Base-by-base conservation (phyloP, 2,113 vertebrate genomes). In the Urocynchramus pylzowi region DNA sequence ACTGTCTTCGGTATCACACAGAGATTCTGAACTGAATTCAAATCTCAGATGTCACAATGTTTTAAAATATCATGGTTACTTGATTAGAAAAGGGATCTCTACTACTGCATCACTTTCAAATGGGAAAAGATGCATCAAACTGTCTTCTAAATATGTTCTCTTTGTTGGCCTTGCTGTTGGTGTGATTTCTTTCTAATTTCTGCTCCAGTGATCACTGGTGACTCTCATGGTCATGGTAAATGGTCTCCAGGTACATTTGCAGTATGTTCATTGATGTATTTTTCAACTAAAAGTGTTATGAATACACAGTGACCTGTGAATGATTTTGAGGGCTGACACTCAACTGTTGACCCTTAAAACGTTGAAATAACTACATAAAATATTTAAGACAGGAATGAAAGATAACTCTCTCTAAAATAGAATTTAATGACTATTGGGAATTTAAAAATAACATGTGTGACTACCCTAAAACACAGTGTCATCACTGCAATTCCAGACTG, bases 341-440 rank as follows among this genome's bases (percentile, higher is more conserved):
- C 45, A 70, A 59, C 71, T 95, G 23, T 45, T 92, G 90, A 95
- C 92, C 86, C 89, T 88, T 89, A 84, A 90, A 96, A 92, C 47
- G 77, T 80, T 81, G 76, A 74, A 95, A 93, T 70, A 93, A 86
- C 73, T 63, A n/a, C 47, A 77, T 86, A 63, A 86, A 93, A 84
- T 89, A 88, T 81, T 90, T 92, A 84, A 95, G 39, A 84, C 9
- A 59, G 17, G 42, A 90, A 86, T 59, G 50, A 88, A 95, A 84
- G 59, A 74, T 20, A 90, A 35, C 6, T 60, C 26, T 57, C 41
- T 80, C 59, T 88, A 92, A 90, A 94, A 83, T 3, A 74, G 71
- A 90, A 73, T 86, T 80, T 70, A 93, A 77, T 50, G 68, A 77
- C 75, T 77, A 54, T 15, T 0, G 1, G 18, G 31, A 88, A 79